Base-by-base conservation (phyloP, 92 coral and sea anemone species). In the Metridium senile region DNA sequence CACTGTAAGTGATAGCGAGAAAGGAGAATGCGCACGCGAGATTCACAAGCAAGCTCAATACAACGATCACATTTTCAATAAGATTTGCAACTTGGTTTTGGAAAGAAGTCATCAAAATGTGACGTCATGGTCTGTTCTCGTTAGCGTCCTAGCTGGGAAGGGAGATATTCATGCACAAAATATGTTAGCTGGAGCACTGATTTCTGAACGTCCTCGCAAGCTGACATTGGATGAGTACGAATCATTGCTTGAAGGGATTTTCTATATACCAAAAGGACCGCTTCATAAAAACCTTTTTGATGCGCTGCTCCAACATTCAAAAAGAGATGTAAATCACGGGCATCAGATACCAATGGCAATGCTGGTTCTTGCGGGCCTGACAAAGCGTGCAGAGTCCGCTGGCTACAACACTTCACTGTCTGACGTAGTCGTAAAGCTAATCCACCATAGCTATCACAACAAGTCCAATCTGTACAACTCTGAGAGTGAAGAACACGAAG, bases 191-290 rank as follows among this genome's bases (percentile, higher is more conserved):
- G 70, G 61, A 47, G 95, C 90, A 0, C 74, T 95, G 22, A 74
- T 62, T 25, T 80, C 78, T 18, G 88, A 92, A 31, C 81, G 75
- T 58, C 97, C 99, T 2, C 82, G 91, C 51, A 84, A 89, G 56
- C 87, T 95, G 20, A 89, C 75, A 33, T 66, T 82, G 10, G 88
- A 95, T 46, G 99, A 95, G 61, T 88, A 88, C 47, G 92, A 93
- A 47, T 70, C 83, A 20, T 79, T 95, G 1, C 70, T 95, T 30
- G 76, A 89, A 30, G 96, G 97, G 43, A 93, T 89, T 17, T 92
- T 89, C 75, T 87, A 83, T 76, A 74, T 95, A 13, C 93, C 97
- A n/a, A 84, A 93, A 49, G 97, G 97, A 35, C 99, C 99, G 23
- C 66, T 95, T 51, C 92, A 95, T 70, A 66, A 76, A 26, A 70